phyloP scores from a whole-genome alignment of 2,797 vertebrate genomes.

The Darevskia mixta region DNA sequence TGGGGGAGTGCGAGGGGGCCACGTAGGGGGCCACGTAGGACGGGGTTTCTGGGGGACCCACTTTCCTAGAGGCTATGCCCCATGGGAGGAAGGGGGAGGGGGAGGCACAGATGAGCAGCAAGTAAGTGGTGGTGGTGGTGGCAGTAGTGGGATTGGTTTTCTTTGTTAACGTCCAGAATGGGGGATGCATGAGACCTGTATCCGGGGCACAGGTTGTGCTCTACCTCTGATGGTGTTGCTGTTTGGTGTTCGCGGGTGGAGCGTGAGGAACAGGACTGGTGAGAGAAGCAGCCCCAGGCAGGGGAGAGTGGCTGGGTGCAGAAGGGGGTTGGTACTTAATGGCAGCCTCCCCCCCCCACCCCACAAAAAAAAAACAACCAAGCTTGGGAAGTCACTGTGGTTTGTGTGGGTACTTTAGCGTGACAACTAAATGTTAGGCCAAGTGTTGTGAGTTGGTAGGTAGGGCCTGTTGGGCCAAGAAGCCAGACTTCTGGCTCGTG shows the following conservation, averaged over 20 bases:
- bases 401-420: conserved; percentile 71
- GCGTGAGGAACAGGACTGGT: conserved; percentile 64
- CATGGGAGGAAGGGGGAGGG: conserved; percentile 75
- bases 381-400: conserved; percentile 58
- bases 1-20: conserved; percentile 84
- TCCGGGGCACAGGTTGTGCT: conserved; percentile 77
- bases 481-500: neutral
- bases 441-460: conserved; percentile 73
- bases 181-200: conserved; percentile 73
- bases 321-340: conserved; percentile 37
- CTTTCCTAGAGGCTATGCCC: conserved; percentile 71
- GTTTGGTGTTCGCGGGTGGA: conserved; percentile 80
- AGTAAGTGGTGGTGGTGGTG: conserved; percentile 53
- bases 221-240: conserved; percentile 80
- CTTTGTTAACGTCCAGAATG: conserved; percentile 75
- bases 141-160: conserved; percentile 65
- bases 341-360: neutral
- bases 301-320: conserved; percentile 37
- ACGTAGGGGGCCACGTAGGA: conserved; percentile 83
- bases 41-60: conserved; percentile 36
- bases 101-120: conserved; percentile 64
- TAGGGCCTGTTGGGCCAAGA: conserved; percentile 69
- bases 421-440: conserved; percentile 69
- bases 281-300: conserved; percentile 50
- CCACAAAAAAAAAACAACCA: neutral